Evolutionary conservation across 2,888 invertebrate species (phyloP).

Genomic region (Chloromyia formosa): DNA sequence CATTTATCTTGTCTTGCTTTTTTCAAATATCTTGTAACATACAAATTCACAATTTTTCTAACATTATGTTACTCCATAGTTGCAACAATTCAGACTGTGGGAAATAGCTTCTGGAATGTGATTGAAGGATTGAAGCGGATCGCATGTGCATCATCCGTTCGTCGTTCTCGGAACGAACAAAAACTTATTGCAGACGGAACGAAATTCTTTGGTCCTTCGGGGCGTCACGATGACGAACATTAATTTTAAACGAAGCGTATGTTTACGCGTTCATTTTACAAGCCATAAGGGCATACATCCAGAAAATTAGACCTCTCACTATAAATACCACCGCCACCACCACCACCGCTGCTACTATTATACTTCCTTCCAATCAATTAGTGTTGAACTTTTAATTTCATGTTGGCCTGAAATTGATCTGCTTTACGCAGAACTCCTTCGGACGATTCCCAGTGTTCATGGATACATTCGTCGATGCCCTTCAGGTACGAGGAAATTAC

Average conservation of each 20-base stretch:
- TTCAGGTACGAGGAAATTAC: slow-evolving; percentile 22
- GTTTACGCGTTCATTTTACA: background rate
- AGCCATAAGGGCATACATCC: slow-evolving; percentile 15
- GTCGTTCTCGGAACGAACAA: background rate
- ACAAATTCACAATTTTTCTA: no score
- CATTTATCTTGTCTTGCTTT: no score
- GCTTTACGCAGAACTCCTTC: background rate
- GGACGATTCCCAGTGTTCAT: background rate
- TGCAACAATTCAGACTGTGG: slow-evolving; percentile 38
- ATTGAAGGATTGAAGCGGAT: slow-evolving; percentile 13
- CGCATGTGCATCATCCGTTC: slow-evolving; percentile 39
- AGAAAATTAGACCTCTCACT: slow-evolving; percentile 32
- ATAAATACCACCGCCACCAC: slow-evolving; percentile 17
- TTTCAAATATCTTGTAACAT: no score
- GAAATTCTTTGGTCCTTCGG: slow-evolving; percentile 44
- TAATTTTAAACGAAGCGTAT: slow-evolving; percentile 21
- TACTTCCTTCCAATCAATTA: slow-evolving; percentile 27
- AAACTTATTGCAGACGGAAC: background rate
- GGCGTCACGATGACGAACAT: slow-evolving; percentile 48
- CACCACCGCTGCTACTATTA: slow-evolving; percentile 23
- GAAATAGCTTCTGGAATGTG: slow-evolving; percentile 44
- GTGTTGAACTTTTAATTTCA: slow-evolving; percentile 26
- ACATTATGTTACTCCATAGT: background rate
- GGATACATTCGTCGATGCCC: background rate
- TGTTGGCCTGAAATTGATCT: slow-evolving; percentile 25